Evolutionary conservation across 1,140 invertebrate genomes (phyloP).

Genomic region (Lanistes nyassanus): DNA sequence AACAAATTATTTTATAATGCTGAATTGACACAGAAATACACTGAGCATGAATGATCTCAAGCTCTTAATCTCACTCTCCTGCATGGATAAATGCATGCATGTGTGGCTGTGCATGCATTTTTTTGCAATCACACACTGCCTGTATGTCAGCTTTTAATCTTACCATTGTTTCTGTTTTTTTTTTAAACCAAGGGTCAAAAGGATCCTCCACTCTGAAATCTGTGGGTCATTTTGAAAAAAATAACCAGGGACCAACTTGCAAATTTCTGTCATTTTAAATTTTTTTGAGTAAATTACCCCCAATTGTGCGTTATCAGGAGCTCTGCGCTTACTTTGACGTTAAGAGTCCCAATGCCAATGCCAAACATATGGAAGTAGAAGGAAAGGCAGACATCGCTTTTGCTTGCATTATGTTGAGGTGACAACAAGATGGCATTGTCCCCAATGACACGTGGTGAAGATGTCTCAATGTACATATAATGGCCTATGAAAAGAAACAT

Average conservation of each 20-base stretch:
- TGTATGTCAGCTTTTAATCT: no score
- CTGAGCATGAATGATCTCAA: not conserved
- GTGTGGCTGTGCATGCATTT: no score
- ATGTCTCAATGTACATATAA: conserved; percentile 53
- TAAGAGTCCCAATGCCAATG: conserved; percentile 32
- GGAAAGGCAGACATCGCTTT: conserved; percentile 26
- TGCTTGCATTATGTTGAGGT: conserved; percentile 37
- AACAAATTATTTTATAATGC: not conserved
- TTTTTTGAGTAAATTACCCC: no score
- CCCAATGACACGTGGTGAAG: conserved; percentile 37
- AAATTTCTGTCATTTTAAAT: no score
- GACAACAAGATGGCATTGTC: conserved; percentile 53
- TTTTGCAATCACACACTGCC: no score
- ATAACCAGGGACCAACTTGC: no score
- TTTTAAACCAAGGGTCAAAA: no score
- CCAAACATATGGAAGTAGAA: conserved; percentile 54
- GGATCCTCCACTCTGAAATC: no score
- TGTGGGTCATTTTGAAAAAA: no score
- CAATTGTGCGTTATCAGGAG: no score
- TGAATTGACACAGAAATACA: not conserved
- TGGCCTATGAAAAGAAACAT: conserved; percentile 37
- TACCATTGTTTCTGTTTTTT: not conserved
- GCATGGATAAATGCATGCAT: not conserved
- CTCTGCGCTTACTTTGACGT: conserved; percentile 13
- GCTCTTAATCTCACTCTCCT: not conserved